phyloP scores from a whole-genome alignment of 2,113 vertebrate species.

The Archilochus colubris region DNA sequence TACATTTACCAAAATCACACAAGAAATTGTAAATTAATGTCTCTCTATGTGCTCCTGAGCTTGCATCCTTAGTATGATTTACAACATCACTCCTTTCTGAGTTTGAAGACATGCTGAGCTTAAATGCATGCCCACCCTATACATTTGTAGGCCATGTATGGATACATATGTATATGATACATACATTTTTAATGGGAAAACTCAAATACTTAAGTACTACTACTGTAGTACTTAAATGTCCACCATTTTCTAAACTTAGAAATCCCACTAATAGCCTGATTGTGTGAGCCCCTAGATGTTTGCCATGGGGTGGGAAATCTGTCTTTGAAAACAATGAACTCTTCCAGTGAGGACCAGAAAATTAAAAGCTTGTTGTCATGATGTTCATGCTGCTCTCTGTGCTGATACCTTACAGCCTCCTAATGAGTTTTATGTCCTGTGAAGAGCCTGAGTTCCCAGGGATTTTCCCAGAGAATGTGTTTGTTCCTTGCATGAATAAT shows the following conservation, averaged over 20 bases:
- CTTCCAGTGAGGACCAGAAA: background rate
- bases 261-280: background rate
- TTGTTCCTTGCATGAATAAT: background rate
- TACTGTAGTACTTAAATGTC: background rate
- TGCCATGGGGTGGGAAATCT: background rate
- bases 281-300: background rate
- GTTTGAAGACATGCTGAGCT: background rate
- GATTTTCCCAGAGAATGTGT: background rate
- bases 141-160: background rate
- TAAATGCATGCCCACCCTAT: background rate
- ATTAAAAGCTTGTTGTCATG: background rate
- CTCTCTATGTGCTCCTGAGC: background rate
- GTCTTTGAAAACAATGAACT: background rate
- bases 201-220: background rate
- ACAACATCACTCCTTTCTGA: background rate
- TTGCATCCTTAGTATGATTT: background rate
- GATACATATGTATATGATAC: too few relatives aligned
- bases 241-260: background rate
- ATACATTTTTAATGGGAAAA: background rate
- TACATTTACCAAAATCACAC: background rate
- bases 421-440: background rate
- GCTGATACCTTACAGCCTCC: background rate
- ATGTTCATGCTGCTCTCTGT: background rate
- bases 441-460: background rate
- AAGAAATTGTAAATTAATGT: background rate